Evolutionary conservation across 2,888 invertebrate genomes (phyloP).

Genomic region (Stenichneumon culpator): DNA sequence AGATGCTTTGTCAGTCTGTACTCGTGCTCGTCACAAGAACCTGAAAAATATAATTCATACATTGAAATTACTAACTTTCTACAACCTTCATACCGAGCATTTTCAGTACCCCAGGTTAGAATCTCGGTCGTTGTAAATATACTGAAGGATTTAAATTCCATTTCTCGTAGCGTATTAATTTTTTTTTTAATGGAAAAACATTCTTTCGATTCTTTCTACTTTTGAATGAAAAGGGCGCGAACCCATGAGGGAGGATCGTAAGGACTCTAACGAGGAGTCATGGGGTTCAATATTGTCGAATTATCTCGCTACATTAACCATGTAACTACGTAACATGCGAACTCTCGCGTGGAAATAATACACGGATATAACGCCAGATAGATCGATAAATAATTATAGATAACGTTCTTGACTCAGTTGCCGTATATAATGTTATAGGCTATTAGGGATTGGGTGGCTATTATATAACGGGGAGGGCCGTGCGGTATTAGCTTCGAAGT

Average conservation of each 20-base stretch:
- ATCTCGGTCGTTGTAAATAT: not conserved
- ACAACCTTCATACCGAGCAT: not conserved
- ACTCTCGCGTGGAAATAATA: conserved; percentile 5
- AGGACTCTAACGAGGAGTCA: not conserved
- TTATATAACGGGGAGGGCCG: conserved; percentile 7
- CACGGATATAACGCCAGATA: not conserved
- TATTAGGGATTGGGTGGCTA: not conserved
- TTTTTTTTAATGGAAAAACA: not conserved
- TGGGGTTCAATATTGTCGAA: not conserved
- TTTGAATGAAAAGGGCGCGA: not conserved
- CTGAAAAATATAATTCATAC: conserved; percentile 67
- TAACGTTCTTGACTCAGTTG: conserved; percentile 27
- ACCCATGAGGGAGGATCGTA: not conserved
- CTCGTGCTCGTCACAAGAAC: conserved; percentile 89
- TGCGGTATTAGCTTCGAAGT: conserved; percentile 40
- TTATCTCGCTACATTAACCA: not conserved
- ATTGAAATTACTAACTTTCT: not conserved
- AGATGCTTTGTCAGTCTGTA: conserved; percentile 90
- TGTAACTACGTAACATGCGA: not conserved
- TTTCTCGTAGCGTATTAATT: not conserved
- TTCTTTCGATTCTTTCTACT: not conserved
- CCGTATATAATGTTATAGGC: not conserved
- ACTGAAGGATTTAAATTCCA: not conserved
- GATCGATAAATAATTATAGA: conserved; percentile 42
- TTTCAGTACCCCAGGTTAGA: not conserved